These are phyloP conservation scores for Chalcosyrphus nemorum DNA, from an alignment of 2,888 invertebrate genomes.

Conservation along the genomic window DNA sequence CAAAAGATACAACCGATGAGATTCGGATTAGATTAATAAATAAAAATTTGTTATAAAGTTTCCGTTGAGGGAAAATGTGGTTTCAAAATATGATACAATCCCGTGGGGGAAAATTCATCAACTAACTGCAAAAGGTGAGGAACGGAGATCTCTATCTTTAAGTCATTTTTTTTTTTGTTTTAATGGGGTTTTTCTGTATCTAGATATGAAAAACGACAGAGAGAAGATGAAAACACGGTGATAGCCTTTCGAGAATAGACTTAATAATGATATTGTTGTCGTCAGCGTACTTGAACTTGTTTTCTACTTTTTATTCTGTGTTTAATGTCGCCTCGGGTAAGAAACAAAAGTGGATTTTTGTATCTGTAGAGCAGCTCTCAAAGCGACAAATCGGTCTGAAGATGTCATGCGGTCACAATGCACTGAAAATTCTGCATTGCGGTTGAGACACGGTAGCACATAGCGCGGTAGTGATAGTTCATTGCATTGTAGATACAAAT, in stretches of 20 bases:
- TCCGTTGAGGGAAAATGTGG: conserved; percentile 58
- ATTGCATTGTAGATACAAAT: conserved; percentile 38
- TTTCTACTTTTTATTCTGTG: not conserved
- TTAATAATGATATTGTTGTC: conserved; percentile 48
- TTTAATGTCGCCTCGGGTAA: not conserved
- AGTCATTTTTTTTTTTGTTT: no score
- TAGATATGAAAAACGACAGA: conserved; percentile 25
- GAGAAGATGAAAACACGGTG: conserved; percentile 13
- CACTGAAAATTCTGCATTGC: conserved; percentile 67
- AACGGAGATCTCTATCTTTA: conserved; percentile 30
- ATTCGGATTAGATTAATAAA: conserved; percentile 27
- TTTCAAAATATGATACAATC: conserved; percentile 41
- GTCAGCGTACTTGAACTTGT: conserved; percentile 66
- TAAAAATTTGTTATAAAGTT: conserved; percentile 13
- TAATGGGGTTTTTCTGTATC: conserved; percentile 38
- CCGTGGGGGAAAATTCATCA: conserved; percentile 8
- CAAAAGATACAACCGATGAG: conserved; percentile 66
- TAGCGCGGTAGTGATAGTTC: conserved; percentile 40
- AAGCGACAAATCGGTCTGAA: conserved; percentile 52
- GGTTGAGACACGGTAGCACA: conserved; percentile 49
- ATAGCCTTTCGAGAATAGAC: not conserved
- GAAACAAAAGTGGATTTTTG: conserved; percentile 1
- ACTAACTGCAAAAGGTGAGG: conserved; percentile 14
- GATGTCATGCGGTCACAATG: conserved; percentile 61
- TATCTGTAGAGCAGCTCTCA: conserved; percentile 27